Evolutionary conservation across 2,888 invertebrate genomes (phyloP).

Genomic region (Eupithecia subumbrata): DNA sequence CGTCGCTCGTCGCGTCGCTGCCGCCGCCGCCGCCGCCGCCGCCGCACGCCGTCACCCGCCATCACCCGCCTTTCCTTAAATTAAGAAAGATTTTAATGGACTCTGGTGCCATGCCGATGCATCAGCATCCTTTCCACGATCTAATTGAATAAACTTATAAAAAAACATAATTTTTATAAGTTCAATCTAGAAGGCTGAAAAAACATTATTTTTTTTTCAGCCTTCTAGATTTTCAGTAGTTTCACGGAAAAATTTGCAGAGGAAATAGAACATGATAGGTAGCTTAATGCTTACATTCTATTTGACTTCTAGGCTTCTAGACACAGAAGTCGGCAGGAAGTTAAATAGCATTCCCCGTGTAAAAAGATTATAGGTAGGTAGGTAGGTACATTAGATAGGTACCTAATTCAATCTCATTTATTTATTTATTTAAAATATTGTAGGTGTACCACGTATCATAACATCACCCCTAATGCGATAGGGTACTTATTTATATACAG

Average conservation of each 20-base stretch:
- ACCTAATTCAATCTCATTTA: not conserved
- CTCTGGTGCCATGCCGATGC: slow-evolving; percentile 4
- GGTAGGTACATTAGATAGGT: too few species aligned
- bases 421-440: too few species aligned
- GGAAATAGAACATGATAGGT: too few species aligned
- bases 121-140: slow-evolving; percentile 7
- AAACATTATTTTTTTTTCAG: not conserved
- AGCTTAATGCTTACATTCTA: too few species aligned
- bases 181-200: too few species aligned
- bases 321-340: not conserved
- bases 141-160: slow-evolving; percentile 7
- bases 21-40: slow-evolving; percentile 12
- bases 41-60: not conserved
- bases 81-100: slow-evolving; percentile 1
- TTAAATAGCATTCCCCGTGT: not conserved
- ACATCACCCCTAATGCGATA: too few species aligned
- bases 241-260: not conserved
- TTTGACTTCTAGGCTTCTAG: too few species aligned
- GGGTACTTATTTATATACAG: too few species aligned
- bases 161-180: too few species aligned
- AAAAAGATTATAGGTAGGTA: not conserved
- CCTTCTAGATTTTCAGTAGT: not conserved
- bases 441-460: too few species aligned
- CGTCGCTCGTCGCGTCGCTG: not conserved
- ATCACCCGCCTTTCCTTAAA: not conserved